phyloP scores from a whole-genome alignment of 2,888 invertebrate species.

The Acanthosepion esculentum region DNA sequence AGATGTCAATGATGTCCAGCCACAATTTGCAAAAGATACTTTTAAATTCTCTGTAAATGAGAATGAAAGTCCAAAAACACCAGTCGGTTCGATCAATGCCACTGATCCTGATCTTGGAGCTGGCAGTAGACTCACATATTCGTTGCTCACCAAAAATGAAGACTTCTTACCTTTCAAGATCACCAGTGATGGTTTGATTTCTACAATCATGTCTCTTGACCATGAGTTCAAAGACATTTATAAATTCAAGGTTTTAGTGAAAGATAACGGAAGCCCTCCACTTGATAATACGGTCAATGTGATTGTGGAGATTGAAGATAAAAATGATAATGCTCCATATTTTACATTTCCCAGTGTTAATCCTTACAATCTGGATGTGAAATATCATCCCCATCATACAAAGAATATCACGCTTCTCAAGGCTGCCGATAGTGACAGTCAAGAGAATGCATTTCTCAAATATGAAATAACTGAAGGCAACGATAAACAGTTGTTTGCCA shows the following conservation, averaged over 20 bases:
- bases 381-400: slow-evolving; percentile 15
- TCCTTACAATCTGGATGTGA: neutral
- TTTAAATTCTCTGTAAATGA: neutral
- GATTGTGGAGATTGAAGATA: slow-evolving; percentile 8
- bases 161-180: neutral
- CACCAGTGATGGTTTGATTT: neutral
- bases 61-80: neutral
- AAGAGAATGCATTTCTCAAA: slow-evolving; percentile 33
- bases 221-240: slow-evolving; percentile 22
- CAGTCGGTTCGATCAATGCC: slow-evolving; percentile 9
- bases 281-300: slow-evolving; percentile 13
- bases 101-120: neutral
- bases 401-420: neutral
- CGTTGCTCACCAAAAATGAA: neutral
- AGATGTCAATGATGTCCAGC: neutral
- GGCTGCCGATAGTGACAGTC: slow-evolving; percentile 20
- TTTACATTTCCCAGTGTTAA: neutral
- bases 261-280: slow-evolving; percentile 1
- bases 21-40: neutral
- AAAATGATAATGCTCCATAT: slow-evolving; percentile 14
- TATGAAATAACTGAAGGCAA: slow-evolving; percentile 1
- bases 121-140: slow-evolving; percentile 18
- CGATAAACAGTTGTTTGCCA: slow-evolving; percentile 1
- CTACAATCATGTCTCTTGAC: slow-evolving; percentile 14
- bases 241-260: slow-evolving; percentile 33